Evolutionary conservation across 1,140 invertebrate species (phyloP).

Genomic region (Yoshiicerus persimilis): DNA sequence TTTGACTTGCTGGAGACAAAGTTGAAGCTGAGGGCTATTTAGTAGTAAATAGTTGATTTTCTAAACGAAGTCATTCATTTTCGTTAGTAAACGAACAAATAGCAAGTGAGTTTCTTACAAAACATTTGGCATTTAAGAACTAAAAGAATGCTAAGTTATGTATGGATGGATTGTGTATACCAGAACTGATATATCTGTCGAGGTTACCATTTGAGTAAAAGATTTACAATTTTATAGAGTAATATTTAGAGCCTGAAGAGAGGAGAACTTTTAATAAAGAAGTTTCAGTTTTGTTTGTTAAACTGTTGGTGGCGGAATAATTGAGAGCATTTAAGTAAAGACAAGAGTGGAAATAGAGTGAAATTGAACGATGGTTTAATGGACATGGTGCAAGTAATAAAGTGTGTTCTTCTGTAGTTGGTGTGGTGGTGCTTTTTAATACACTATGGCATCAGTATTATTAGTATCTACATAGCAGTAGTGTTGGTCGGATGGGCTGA

Average conservation of each 20-base stretch:
- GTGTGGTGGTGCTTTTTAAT: not conserved
- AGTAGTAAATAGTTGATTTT: too few relatives aligned
- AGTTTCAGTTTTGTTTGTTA: conserved; percentile 6
- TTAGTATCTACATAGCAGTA: not conserved
- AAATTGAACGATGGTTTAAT: not conserved
- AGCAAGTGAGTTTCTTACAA: too few relatives aligned
- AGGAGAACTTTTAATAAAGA: not conserved
- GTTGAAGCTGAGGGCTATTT: not conserved
- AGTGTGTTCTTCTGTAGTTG: not conserved
- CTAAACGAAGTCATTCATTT: not conserved
- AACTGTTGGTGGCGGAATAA: conserved; percentile 25
- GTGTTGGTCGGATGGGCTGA: conserved; percentile 29
- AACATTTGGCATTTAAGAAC: too few relatives aligned
- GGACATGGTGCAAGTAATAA: not conserved
- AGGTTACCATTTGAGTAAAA: too few relatives aligned
- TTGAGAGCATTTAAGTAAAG: not conserved
- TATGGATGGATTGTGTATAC: too few relatives aligned
- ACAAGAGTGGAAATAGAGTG: not conserved
- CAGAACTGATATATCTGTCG: too few relatives aligned
- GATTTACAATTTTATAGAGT: not conserved
- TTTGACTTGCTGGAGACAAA: too few relatives aligned
- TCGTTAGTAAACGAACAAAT: too few relatives aligned
- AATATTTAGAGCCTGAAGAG: not conserved
- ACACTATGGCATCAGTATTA: not conserved
- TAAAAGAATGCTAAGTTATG: too few relatives aligned